A percentile compares a stretch with the other conserved stretches of the same genome.
Evolutionary conservation across 2,797 vertebrate genomes (phyloP).

Genomic region (Cryptoprocta ferox): DNA sequence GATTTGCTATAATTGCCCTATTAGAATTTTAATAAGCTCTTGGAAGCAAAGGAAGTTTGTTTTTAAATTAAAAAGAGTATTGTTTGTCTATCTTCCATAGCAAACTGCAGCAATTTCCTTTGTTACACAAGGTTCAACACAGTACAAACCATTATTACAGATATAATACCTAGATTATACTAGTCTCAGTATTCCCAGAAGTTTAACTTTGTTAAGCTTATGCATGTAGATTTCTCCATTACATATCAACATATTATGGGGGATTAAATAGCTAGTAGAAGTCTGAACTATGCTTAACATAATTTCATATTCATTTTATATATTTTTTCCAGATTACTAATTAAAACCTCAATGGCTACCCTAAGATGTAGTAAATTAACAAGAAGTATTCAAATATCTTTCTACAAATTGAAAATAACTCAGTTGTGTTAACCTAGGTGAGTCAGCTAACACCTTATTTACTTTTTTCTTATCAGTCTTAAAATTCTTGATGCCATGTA

Average conservation of each 20-base stretch:
- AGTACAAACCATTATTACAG: background rate
- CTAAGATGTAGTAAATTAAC: background rate
- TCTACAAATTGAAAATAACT: background rate
- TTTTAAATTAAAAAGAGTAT: conserved; percentile 50
- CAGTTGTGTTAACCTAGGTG: background rate
- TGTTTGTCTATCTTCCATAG: background rate
- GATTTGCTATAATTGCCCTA: conserved; percentile 30
- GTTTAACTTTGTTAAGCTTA: background rate
- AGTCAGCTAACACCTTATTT: background rate
- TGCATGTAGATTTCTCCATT: background rate
- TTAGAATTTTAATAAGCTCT: conserved; percentile 42
- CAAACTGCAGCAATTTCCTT: conserved; percentile 18
- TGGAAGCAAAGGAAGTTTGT: conserved; percentile 17
- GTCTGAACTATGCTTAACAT: background rate
- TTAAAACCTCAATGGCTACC: background rate
- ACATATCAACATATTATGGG: background rate
- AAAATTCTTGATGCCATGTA: background rate
- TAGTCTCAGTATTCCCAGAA: background rate
- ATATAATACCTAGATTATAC: background rate
- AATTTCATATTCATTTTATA: background rate
- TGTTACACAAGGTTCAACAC: background rate
- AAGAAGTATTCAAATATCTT: background rate
- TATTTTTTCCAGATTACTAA: background rate
- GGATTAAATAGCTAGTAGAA: background rate
- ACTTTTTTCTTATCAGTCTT: background rate